phyloP scores from a whole-genome alignment of 1,140 invertebrate genomes.

The Andrena cerasifolii region DNA sequence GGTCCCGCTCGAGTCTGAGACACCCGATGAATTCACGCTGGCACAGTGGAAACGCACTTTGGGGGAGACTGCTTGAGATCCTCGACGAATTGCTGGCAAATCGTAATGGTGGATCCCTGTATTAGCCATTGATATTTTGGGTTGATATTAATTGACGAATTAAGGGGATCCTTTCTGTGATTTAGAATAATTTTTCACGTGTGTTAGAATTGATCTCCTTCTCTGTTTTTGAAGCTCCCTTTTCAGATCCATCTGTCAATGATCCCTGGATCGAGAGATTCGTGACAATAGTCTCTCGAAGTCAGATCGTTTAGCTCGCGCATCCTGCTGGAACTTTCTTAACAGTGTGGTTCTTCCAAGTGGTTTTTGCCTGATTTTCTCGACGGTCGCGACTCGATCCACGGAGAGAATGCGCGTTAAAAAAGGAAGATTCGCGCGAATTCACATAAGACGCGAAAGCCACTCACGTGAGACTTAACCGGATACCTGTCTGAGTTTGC shows the following conservation, averaged over 20 bases:
- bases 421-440: conserved; percentile 71
- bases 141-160: background rate
- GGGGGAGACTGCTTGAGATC: background rate
- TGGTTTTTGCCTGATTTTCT: conserved; percentile 43
- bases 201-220: background rate
- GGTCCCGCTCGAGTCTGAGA: background rate
- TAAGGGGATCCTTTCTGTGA: too few relatives aligned
- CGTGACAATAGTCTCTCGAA: background rate
- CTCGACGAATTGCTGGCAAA: background rate
- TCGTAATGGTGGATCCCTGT: background rate
- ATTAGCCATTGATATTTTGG: background rate
- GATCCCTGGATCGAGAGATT: too few relatives aligned
- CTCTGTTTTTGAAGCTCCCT: too few relatives aligned
- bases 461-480: conserved; percentile 72
- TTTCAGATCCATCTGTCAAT: background rate
- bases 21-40: background rate
- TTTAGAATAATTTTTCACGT: too few relatives aligned
- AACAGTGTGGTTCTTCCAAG: background rate
- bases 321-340: background rate
- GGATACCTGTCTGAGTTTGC: conserved; percentile 73
- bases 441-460: conserved; percentile 73
- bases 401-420: conserved; percentile 65
- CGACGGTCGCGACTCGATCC: conserved; percentile 26
- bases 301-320: too few relatives aligned
- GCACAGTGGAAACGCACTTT: background rate